Evolutionary conservation across 2,888 invertebrate genomes (phyloP).

Genomic region (Aproaerema taeniolella): DNA sequence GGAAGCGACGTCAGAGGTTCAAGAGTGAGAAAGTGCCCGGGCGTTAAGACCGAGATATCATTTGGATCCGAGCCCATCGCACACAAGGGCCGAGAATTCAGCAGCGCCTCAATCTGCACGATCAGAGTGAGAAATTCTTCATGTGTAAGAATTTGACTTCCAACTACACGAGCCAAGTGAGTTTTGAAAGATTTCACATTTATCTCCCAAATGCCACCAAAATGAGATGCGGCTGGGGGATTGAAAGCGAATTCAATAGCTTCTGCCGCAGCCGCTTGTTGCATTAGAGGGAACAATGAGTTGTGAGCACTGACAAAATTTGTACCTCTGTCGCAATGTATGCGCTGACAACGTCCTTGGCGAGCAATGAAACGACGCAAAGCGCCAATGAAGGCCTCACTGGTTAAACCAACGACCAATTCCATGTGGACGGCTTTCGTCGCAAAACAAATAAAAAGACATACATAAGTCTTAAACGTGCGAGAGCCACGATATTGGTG

Average conservation of each 20-base stretch:
- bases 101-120: neutral
- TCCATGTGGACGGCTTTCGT: neutral
- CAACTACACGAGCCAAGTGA: neutral
- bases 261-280: neutral
- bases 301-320: neutral
- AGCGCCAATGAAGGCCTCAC: neutral
- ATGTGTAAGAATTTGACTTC: neutral
- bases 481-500: too few species aligned
- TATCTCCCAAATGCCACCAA: neutral
- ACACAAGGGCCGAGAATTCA: neutral
- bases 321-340: neutral
- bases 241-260: neutral
- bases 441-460: neutral
- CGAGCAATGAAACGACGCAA: neutral
- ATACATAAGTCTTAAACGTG: neutral
- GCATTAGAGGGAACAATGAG: neutral
- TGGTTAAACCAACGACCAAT: neutral
- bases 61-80: neutral
- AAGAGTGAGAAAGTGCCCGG: neutral
- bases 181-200: neutral
- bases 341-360: neutral
- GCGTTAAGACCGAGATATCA: neutral
- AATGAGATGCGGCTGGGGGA: neutral
- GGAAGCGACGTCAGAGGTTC: neutral
- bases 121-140: neutral